Conservation (phyloP, 1,140 invertebrate species). For the Babylonia areolata region DNA sequence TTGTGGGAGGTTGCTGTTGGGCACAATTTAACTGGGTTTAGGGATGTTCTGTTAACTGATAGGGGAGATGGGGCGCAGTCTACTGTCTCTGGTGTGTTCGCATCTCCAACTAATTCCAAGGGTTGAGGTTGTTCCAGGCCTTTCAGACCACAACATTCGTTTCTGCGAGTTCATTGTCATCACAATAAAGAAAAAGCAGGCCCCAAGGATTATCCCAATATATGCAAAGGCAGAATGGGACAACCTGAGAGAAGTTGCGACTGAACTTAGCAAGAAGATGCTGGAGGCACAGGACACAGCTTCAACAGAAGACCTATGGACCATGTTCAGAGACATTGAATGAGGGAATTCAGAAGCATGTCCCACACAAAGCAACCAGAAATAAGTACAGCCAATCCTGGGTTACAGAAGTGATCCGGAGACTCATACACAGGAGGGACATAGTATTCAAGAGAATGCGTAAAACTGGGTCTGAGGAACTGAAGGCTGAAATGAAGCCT, state of each 20-base stretch:
- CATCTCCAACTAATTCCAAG: background rate
- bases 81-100: no score
- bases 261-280: background rate
- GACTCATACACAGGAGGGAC: background rate
- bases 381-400: background rate
- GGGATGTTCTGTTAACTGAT: no score
- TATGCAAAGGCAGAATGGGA: background rate
- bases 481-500: background rate
- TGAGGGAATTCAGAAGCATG: background rate
- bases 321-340: background rate
- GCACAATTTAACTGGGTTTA: no score
- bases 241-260: background rate
- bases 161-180: background rate
- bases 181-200: background rate
- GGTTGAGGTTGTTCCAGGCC: background rate
- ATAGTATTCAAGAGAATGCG: background rate
- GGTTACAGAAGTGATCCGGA: background rate
- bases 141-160: background rate
- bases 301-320: background rate
- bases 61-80: no score
- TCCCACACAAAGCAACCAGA: background rate
- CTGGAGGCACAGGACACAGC: background rate
- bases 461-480: background rate
- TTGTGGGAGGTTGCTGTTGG: no score
- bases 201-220: background rate